Evolutionary conservation across 2,797 vertebrate genomes (phyloP), one percentile per base, ranked within the genome.

Genomic region (Neosilurus mollespiculum): DNA sequence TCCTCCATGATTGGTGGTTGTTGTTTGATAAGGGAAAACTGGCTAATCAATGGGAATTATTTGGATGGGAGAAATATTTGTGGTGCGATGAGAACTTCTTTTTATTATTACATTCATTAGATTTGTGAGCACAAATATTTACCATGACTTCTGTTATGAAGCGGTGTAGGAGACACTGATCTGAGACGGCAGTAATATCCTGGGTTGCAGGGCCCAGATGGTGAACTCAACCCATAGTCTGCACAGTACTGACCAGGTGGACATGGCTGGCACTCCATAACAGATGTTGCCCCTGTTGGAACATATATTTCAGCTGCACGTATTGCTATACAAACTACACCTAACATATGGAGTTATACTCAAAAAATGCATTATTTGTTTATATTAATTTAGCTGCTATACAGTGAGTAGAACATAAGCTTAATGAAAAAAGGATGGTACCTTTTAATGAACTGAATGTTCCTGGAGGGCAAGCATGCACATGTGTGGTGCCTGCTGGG

Each of bases 181-280:
- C 93, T 93, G 49, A 91, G 83, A 37, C 73, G 84, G 84, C 96
- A 97, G 90, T 94, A 97, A 86, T 94, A 94, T 0, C 96, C 96
- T 0, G 95, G 84, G 78, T 85, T 87, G 87, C 96, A 97, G 3
- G 59, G 92, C 0, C 96, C 96, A 0, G 94, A 96, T 0, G 96
- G 95, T 22, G 88, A 87, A 0, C 88, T 91, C 34, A 96, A 94
- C 2, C 96, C 96, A 88, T 73, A 58, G 58, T 91, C 85, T 22
- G 93, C 92, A 66, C 96, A 98, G 89, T 95, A 97, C 83, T 90
- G 90, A 8, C 97, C 97, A 88, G 90, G 84, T 37, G 85, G 81
- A 86, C 96, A 98, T 0, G 91, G 88, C 59, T 94, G 95, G 90
- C 97, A 97, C 24, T 92, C 94, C 0, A 91, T 87, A 56, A 51